Percentiles rank a stretch among this genome's conserved stretches.
Conservation (phyloP, 64 coral and sea anemone genomes). For the Platygyra sinensis region DNA sequence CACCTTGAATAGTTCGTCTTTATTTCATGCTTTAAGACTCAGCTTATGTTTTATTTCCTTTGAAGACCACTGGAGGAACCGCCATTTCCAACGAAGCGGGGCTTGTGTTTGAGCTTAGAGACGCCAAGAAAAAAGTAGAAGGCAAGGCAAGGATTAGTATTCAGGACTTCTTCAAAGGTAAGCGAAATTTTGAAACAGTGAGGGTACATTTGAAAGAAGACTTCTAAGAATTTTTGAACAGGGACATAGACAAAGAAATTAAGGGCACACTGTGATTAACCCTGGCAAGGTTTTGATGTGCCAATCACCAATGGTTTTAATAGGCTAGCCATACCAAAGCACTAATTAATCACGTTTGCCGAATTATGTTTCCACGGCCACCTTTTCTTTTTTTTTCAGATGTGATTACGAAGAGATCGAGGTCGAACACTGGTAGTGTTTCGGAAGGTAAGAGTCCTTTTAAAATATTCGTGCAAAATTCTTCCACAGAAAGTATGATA, state of each 20-base stretch:
- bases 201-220: not conserved
- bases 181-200: not conserved
- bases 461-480: too few relatives aligned
- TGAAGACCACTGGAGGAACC: slow-evolving; percentile 74
- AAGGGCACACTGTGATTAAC: not conserved
- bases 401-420: not conserved
- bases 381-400: not conserved
- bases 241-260: too few relatives aligned
- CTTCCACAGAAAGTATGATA: too few relatives aligned
- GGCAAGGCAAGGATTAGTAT: slow-evolving; percentile 79
- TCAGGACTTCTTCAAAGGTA: slow-evolving; percentile 91
- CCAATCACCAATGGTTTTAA: too few relatives aligned
- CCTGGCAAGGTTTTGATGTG: not conserved
- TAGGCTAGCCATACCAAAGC: too few relatives aligned
- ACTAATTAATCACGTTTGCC: not conserved
- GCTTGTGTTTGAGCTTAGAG: slow-evolving; percentile 80
- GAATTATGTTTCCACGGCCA: not conserved
- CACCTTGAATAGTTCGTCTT: not conserved
- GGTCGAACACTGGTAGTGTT: not conserved
- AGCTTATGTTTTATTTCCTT: not conserved
- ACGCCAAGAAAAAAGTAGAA: slow-evolving; percentile 78
- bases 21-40: not conserved
- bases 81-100: slow-evolving; percentile 84
- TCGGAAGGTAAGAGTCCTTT: not conserved
- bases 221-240: too few relatives aligned